Evolutionary conservation across 2,888 invertebrate species (phyloP), one percentile per base, ranked within the genome.

Genomic region (Eupeodes latifasciatus): DNA sequence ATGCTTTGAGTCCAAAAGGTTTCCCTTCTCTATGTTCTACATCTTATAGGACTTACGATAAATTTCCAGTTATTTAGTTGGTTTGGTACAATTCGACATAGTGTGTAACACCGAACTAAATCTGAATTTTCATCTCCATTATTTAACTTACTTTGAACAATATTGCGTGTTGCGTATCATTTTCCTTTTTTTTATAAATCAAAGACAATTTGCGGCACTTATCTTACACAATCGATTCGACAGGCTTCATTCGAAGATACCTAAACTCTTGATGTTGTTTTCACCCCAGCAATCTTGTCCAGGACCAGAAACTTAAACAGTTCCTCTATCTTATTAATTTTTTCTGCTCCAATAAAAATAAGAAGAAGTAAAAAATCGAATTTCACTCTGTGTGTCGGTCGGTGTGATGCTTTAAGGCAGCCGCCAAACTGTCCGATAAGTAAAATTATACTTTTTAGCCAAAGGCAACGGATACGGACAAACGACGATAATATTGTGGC

Each of bases 191-290:
- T 62, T 51, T 53, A 5, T 75, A 59, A 72, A 72, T 84, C 61
- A 72, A 66, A 66, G 49, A 75, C 83, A 83, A 83, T 81, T 80
- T 87, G 79, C 74, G 81, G 84, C 84, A 88, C 64, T 87, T 84
- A 88, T 88, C 84, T 81, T 81, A 74, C 72, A 84, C 87, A 87
- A 87, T 87, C 83, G 77, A 87, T 87, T 87, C 61, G 80, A 27
- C 79, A 67, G 55, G 86, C 82, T 71, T 27, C n/a, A 47, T 11
- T 10, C 34, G 59, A 47, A 40, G 40, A 40, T 40, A 40, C 40
- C 40, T 27, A 40, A 40, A 40, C 40, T 40, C 72, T 82, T 16
- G 47, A 49, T 49, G 44, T 75, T 80, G 44, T 71, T 79, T 79
- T 79, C 59, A 55, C 34, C 19, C 36, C 9, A 27, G 0, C 19